These are phyloP conservation scores for Mesoligia furuncula DNA, from an alignment of 2,888 invertebrate genomes.

Conservation along the genomic window DNA sequence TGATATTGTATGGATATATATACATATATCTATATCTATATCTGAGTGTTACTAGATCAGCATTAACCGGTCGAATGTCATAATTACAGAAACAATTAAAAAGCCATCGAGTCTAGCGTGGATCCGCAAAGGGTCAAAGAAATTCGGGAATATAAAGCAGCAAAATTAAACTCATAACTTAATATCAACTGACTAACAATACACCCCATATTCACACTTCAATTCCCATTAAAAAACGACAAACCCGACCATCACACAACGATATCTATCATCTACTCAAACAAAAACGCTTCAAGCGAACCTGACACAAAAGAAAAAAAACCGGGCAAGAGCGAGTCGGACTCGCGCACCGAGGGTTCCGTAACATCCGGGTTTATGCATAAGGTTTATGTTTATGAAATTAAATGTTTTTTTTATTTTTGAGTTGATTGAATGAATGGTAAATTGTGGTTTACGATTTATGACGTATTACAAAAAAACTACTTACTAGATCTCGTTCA, in stretches of 20 bases:
- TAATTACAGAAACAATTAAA: too few species aligned
- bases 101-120: neutral
- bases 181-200: neutral
- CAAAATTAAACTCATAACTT: neutral
- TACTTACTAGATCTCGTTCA: too few species aligned
- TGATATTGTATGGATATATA: too few species aligned
- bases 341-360: too few species aligned
- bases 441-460: too few species aligned
- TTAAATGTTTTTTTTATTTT: too few species aligned
- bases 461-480: too few species aligned
- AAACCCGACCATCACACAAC: conserved; percentile 21
- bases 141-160: neutral
- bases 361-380: too few species aligned
- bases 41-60: neutral
- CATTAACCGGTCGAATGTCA: neutral
- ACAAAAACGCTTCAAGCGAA: conserved; percentile 51
- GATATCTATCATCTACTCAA: conserved; percentile 55
- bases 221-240: conserved; percentile 29
- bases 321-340: too few species aligned
- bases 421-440: too few species aligned
- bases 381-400: too few species aligned
- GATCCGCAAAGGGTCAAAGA: neutral
- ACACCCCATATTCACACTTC: conserved; percentile 14
- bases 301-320: conserved; percentile 58
- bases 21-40: neutral